These are phyloP conservation scores for Grammomys surdaster DNA, from an alignment of 2,113 vertebrate genomes.

Conservation along the genomic window DNA sequence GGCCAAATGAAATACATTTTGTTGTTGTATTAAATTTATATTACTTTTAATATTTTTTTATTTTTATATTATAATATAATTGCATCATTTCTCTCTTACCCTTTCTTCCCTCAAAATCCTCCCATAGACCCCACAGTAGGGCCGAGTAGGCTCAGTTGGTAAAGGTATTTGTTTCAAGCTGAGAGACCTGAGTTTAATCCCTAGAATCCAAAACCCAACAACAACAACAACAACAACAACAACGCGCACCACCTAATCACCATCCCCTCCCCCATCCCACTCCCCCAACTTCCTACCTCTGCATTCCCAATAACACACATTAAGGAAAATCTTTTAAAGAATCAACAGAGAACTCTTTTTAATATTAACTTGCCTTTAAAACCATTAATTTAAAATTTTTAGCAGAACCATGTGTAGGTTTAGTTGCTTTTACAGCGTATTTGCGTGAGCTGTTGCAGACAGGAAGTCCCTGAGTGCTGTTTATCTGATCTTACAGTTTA, in stretches of 20 bases:
- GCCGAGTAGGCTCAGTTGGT: background rate
- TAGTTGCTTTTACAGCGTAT: constrained; percentile 8
- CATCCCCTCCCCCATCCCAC: too few relatives aligned
- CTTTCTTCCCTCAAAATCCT: background rate
- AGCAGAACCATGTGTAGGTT: background rate
- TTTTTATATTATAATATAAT: background rate
- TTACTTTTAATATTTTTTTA: background rate
- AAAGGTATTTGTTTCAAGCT: background rate
- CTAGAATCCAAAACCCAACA: background rate
- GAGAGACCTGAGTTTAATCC: background rate
- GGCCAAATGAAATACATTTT: background rate
- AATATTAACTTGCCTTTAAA: background rate
- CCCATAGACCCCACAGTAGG: background rate
- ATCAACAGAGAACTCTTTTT: background rate
- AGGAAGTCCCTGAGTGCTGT: background rate
- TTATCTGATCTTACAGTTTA: background rate
- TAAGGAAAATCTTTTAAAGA: background rate
- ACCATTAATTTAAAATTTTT: background rate
- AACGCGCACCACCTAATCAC: too few relatives aligned
- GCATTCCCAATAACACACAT: background rate
- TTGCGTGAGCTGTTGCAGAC: background rate
- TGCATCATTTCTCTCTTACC: background rate
- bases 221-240: too few relatives aligned
- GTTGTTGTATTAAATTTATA: background rate
- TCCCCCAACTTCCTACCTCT: background rate